These are phyloP conservation scores for Corythornis madagascariensis DNA, from an alignment of 2,113 vertebrate species.

Conservation along the genomic window DNA sequence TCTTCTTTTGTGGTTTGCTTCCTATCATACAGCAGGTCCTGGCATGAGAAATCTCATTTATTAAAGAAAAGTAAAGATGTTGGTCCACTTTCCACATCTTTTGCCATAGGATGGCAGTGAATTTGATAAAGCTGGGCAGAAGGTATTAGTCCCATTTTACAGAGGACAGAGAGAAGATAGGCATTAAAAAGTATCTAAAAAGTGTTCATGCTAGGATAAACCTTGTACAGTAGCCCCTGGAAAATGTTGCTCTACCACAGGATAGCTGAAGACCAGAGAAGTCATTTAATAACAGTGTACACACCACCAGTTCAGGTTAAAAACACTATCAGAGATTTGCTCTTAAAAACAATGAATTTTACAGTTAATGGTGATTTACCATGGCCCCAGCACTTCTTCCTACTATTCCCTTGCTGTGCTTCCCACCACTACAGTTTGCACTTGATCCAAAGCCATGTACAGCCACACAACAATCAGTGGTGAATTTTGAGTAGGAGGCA, in stretches of 20 bases:
- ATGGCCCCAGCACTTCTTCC: not conserved
- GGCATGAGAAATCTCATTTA: not conserved
- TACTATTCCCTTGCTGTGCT: not conserved
- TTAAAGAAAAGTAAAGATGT: not conserved
- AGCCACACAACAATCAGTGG: not conserved
- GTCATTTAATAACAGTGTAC: not conserved
- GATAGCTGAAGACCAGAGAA: not conserved
- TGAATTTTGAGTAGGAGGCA: not conserved
- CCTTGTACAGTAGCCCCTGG: not conserved
- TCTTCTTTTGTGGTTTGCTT: not conserved
- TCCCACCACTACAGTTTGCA: not conserved
- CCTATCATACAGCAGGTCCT: not conserved
- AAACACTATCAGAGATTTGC: not conserved
- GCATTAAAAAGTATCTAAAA: not conserved
- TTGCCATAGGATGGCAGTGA: not conserved
- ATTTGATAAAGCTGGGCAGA: not conserved
- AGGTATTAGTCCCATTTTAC: not conserved
- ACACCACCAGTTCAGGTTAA: not conserved
- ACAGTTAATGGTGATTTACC: not conserved
- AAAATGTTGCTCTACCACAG: not conserved
- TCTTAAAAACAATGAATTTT: not conserved
- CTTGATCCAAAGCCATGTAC: not conserved
- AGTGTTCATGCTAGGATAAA: not conserved
- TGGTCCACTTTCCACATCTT: not conserved
- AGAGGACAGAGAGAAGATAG: not conserved